Evolutionary conservation across 2,888 invertebrate genomes (phyloP), one percentile per base, ranked within the genome.

Genomic region (Ormyrus labotus): DNA sequence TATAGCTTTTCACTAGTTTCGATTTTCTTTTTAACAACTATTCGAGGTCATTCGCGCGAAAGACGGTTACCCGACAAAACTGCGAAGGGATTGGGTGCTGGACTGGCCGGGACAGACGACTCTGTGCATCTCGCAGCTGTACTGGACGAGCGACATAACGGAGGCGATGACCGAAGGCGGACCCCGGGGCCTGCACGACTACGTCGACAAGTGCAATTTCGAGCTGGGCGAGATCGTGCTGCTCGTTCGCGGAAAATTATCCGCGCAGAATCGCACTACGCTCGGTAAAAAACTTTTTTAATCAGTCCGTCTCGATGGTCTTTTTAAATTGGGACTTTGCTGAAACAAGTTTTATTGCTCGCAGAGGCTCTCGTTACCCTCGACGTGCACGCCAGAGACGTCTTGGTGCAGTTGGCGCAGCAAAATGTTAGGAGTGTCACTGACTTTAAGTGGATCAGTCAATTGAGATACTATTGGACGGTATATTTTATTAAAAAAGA

Each of bases 331-430:
- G n/a, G 48, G 5, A 61, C 1, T 55, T 48, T 47, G 10, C 4
- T 13, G 10, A 6, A n/a, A 57, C 4, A 4, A 11, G 65, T 67
- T 60, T 48, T 57, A 68, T 61, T 73, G 45, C 7, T 87, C 87
- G 58, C 85, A 94, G 96, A 97, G 78, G 97, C 98, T 0, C 91
- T 98, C 83, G 97, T 98, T 0, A 97, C 98, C 7, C 91, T 98
- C 83, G 98, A 98, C 89, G 98, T 98, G 0, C 98, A 99, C 89
- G 97, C 97, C 0, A 93, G 97, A 85, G 98, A 98, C 91, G 96
- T 97, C 0, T 92, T 98, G 1, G 92, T 93, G 76, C 93, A 94
- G 76, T 92, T 97, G 9, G 93, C 94, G 57, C 92, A 93, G 0
- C 92, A 93, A 53, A 91, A 93, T 81, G 95, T 97, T 0, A 91